phyloP scores from a whole-genome alignment of 2,888 invertebrate genomes.

The Bellardia bayeri region DNA sequence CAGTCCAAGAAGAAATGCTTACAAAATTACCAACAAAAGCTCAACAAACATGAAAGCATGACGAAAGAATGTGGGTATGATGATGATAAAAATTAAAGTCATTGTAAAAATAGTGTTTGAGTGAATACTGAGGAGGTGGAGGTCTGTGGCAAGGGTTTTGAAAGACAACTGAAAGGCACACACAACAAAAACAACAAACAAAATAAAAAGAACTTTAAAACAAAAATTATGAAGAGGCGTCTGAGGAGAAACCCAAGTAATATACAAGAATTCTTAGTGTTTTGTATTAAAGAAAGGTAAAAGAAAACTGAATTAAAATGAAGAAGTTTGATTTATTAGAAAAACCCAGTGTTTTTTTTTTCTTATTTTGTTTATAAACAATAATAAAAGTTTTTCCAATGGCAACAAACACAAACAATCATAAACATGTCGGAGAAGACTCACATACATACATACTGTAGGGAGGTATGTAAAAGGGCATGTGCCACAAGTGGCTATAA shows the following conservation, averaged over 20 bases:
- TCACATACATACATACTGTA: background rate
- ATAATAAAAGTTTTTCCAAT: slow-evolving; percentile 2
- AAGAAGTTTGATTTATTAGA: background rate
- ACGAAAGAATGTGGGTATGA: slow-evolving; percentile 66
- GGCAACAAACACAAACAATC: background rate
- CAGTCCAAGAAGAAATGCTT: background rate
- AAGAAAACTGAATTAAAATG: background rate
- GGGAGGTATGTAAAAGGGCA: slow-evolving; percentile 47
- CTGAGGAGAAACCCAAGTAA: slow-evolving; percentile 38
- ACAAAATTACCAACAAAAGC: slow-evolving; percentile 32
- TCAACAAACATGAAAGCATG: slow-evolving; percentile 27
- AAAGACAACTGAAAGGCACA: background rate
- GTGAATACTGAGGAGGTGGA: slow-evolving; percentile 28
- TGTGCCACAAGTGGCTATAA: slow-evolving; percentile 67
- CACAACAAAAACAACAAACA: background rate
- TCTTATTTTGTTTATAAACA: slow-evolving; percentile 32
- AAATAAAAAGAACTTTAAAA: background rate
- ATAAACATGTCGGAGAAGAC: background rate
- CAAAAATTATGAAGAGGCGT: slow-evolving; percentile 51
- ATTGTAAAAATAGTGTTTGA: slow-evolving; percentile 34
- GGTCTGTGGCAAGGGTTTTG: slow-evolving; percentile 38
- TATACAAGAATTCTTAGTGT: slow-evolving; percentile 13
- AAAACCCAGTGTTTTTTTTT: background rate
- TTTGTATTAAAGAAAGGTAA: background rate
- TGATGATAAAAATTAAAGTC: slow-evolving; percentile 54